A percentile compares a stretch with the other conserved stretches of the same genome.
phyloP scores from a whole-genome alignment of 2,113 vertebrate genomes.

The Eudyptes chrysolophus region DNA sequence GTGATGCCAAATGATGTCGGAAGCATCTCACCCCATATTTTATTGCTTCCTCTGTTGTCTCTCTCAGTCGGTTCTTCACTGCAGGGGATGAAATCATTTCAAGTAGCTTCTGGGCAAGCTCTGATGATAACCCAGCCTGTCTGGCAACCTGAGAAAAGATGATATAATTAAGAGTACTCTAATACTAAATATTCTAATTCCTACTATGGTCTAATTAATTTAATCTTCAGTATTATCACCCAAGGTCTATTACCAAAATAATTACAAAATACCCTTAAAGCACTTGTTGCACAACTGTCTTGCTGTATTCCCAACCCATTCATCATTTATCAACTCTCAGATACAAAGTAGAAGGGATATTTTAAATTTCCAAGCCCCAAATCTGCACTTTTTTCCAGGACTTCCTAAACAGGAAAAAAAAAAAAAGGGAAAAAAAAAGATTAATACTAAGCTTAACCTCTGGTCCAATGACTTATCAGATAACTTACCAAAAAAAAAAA shows the following conservation, averaged over 20 bases:
- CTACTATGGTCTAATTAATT: background rate
- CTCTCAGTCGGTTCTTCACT: conserved; percentile 85
- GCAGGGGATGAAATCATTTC: conserved; percentile 65
- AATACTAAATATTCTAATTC: background rate
- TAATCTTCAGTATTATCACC: background rate
- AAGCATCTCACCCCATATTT: conserved; percentile 78
- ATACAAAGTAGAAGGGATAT: background rate
- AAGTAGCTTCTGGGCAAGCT: conserved; percentile 70
- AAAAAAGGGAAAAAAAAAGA: no score
- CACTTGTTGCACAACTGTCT: background rate
- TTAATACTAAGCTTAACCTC: background rate
- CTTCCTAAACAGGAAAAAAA: background rate
- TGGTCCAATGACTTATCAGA: background rate
- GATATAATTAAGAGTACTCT: background rate
- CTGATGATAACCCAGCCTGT: conserved; percentile 81
- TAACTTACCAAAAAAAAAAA: background rate
- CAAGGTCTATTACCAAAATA: background rate
- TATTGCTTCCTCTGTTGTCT: conserved; percentile 79
- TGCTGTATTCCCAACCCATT: background rate
- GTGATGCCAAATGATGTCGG: background rate
- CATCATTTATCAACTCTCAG: background rate
- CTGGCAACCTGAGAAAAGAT: conserved; percentile 75
- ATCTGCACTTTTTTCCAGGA: background rate
- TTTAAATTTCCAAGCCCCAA: background rate
- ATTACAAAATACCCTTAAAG: background rate